These are phyloP conservation scores for Stictocephala bisonia DNA, from an alignment of 2,888 invertebrate species.

Conservation along the genomic window DNA sequence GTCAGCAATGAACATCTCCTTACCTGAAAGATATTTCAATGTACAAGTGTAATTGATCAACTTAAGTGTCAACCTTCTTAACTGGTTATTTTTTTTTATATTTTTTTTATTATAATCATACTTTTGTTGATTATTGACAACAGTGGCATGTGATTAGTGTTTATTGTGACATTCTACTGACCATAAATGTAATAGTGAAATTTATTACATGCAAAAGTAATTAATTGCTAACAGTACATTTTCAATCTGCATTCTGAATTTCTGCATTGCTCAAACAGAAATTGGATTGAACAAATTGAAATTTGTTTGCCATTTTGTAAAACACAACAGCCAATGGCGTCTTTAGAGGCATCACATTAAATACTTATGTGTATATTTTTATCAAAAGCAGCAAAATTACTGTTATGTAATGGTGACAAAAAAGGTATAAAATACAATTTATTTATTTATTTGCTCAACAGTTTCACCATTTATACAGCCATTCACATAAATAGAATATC, in stretches of 20 bases:
- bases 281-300: conserved; percentile 36
- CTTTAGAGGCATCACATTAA: conserved; percentile 15
- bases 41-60: conserved; percentile 38
- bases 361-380: neutral
- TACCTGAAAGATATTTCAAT: conserved; percentile 57
- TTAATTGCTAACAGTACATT: conserved; percentile 63
- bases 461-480: too few relatives aligned
- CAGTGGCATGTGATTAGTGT: conserved; percentile 46
- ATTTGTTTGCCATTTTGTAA: conserved; percentile 45
- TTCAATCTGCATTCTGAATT: conserved; percentile 61
- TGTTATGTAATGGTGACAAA: too few relatives aligned
- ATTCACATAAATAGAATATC: too few relatives aligned
- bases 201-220: conserved; percentile 60
- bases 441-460: too few relatives aligned
- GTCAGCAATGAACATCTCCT: conserved; percentile 56
- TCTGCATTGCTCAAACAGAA: conserved; percentile 44
- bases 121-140: conserved; percentile 45
- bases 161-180: conserved; percentile 31
- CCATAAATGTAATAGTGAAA: conserved; percentile 60
- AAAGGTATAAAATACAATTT: too few relatives aligned
- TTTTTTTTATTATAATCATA: conserved; percentile 21
- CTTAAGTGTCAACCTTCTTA: conserved; percentile 40
- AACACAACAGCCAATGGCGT: conserved; percentile 44
- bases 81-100: conserved; percentile 24
- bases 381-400: conserved; percentile 3